phyloP scores from a whole-genome alignment of 2,797 vertebrate species.

The Coracias cyanogaster region DNA sequence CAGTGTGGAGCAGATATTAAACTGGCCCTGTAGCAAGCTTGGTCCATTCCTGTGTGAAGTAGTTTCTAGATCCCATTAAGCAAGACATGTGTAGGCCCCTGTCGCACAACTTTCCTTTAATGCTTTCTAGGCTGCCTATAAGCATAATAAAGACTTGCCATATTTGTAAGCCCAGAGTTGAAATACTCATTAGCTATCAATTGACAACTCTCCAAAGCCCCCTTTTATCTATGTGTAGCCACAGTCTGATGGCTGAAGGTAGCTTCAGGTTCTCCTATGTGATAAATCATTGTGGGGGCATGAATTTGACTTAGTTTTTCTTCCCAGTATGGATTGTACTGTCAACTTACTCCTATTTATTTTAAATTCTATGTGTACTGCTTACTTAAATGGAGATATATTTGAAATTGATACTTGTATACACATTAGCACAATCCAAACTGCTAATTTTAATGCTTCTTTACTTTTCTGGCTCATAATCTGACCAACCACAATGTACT shows the following conservation, averaged over 20 bases:
- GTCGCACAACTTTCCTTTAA: background rate
- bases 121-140: background rate
- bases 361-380: background rate
- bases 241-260: background rate
- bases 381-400: background rate
- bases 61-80: background rate
- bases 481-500: background rate
- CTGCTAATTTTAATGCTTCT: background rate
- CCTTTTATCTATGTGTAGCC: background rate
- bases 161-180: background rate
- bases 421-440: background rate
- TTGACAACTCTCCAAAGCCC: background rate
- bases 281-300: background rate
- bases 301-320: background rate
- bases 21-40: background rate
- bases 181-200: background rate
- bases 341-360: background rate
- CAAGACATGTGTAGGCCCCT: fast-evolving
- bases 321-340: background rate
- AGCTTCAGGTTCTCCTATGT: background rate
- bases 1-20: background rate
- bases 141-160: background rate
- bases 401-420: background rate
- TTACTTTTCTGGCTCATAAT: background rate
- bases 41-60: background rate